Percentiles rank a stretch among this genome's conserved stretches.
Conservation (phyloP, 2,888 invertebrate genomes). For the Euphydryas editha region DNA sequence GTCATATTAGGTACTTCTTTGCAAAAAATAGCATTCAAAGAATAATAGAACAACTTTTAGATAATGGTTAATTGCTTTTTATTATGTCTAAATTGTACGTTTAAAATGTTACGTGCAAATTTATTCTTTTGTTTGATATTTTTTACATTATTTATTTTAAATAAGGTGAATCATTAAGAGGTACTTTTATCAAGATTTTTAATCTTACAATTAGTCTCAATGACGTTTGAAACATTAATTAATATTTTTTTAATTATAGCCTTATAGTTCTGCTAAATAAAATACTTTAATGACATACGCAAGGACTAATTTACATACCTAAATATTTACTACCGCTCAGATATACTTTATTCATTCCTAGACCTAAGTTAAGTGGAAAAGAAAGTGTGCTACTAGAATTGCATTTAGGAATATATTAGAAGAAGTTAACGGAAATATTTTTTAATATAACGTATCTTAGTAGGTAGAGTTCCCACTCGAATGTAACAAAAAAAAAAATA, state of each 20-base stretch:
- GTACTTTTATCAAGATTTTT: neutral
- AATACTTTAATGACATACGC: neutral
- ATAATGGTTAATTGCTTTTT: neutral
- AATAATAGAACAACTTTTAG: neutral
- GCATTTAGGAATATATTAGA: constrained; percentile 8
- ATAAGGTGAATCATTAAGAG: neutral
- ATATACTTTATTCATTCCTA: neutral
- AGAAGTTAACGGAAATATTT: neutral
- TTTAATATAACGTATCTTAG: neutral
- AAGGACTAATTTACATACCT: neutral
- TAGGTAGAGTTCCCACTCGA: too few species aligned
- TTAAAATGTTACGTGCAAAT: too few species aligned
- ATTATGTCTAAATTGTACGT: neutral
- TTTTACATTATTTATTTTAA: neutral
- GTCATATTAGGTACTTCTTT: neutral
- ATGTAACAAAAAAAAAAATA: too few species aligned
- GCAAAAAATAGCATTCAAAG: neutral
- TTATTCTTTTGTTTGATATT: constrained; percentile 7
- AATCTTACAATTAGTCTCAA: neutral
- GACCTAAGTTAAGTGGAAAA: constrained; percentile 14
- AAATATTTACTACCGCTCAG: neutral
- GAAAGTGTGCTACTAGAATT: constrained; percentile 11
- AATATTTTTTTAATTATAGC: neutral
- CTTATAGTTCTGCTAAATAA: neutral
- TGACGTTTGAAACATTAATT: neutral